Percentiles rank a stretch among this genome's conserved stretches.
Conservation (phyloP, 2,113 vertebrate species). For the Poecilia latipinna region DNA sequence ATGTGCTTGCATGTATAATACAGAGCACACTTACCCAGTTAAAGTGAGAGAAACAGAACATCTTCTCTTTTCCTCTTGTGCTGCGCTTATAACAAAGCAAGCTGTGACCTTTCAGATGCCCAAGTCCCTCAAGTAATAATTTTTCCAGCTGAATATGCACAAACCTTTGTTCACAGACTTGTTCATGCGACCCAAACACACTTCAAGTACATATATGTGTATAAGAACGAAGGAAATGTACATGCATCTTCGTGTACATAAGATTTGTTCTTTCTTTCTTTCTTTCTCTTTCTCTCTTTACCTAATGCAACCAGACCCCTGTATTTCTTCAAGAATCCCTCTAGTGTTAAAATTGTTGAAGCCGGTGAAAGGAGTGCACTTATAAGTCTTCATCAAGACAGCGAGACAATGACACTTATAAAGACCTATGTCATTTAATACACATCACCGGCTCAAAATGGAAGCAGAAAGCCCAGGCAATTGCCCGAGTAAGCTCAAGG, state of each 20-base stretch:
- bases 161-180: conserved; percentile 31
- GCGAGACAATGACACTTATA: conserved; percentile 71
- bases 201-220: conserved; percentile 16
- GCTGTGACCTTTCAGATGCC: conserved; percentile 1
- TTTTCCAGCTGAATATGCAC: conserved; percentile 38
- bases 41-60: not conserved
- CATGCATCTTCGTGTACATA: no score
- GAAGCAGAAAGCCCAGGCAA: conserved; percentile 37
- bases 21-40: no score
- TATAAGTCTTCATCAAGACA: conserved; percentile 74
- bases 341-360: conserved; percentile 52
- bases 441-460: conserved; percentile 57
- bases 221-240: no score
- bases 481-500: conserved; percentile 52
- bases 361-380: conserved; percentile 46
- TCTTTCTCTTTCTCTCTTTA: conserved; percentile 40
- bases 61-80: not conserved
- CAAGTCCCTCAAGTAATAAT: conserved; percentile 20
- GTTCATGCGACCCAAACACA: conserved; percentile 48
- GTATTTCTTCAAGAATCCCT: conserved; percentile 43
- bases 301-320: conserved; percentile 31
- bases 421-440: conserved; percentile 79
- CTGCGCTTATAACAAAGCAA: conserved; percentile 8
- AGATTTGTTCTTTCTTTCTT: conserved; percentile 14
- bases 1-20: not conserved